Base-by-base conservation (phyloP, 2,888 invertebrate species). In the Caenorhabditis parvicauda region DNA sequence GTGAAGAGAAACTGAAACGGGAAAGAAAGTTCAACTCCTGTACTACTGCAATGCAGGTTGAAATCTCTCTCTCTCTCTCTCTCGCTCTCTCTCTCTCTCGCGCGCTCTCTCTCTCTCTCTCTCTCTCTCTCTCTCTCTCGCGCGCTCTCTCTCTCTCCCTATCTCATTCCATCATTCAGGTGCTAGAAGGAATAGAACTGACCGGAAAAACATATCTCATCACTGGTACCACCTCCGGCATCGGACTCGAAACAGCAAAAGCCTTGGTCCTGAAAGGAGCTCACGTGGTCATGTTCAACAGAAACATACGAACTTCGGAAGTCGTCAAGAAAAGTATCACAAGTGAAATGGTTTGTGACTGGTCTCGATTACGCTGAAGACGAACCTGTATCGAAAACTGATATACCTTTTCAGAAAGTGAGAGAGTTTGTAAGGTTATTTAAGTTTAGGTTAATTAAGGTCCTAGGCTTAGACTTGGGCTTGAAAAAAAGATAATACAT, bases 241-340 rank as follows among this genome's bases (percentile, higher is more conserved):
- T 73, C 17, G 75, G 75, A 32, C 64, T 63, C 9, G 76, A 76
- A 44, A 76, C 76, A 0, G 74, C 72, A 6, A 54, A 68, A 32
- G 62, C 72, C 4, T 56, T 75, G 4, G 75, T 72, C 29, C 39
- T 72, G 4, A 66, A 58, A 29, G 74, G 74, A 27, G 92, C 92
- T 77, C 88, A 87, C 64, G 88, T 95, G 0, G 86, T 93, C 38
- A 86, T 95, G 80, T 93, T 91, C 0, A 93, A 93, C 81, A 85
- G 94, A 24, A 80, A 83, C 59, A 50, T 80, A 24, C 84, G 86
- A 41, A 86, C 88, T 29, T 88, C 89, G 0, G 85, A 88, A 53
- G 86, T 86, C 63, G 90, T 91, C 0, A 88, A 90, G 37, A 84
- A 86, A 46, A 84, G 83, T 45, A 90, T 95, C 67, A 83, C 86